Evolutionary conservation across 2,113 vertebrate genomes (phyloP).

Genomic region (Hucho hucho): DNA sequence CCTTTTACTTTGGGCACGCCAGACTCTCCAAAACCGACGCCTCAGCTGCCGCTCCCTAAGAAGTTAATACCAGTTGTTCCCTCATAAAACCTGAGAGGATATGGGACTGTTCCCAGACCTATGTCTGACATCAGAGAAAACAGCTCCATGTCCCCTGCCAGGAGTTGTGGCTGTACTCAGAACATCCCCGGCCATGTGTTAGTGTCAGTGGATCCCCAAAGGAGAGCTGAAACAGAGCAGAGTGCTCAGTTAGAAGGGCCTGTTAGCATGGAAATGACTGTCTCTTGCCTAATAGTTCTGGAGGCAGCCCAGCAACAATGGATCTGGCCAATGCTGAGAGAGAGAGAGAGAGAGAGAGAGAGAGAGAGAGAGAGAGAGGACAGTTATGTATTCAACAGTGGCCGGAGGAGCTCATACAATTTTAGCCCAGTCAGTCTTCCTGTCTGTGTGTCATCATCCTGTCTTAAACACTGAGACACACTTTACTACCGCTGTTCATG

Average conservation of each 20-base stretch:
- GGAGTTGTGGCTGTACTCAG: neutral
- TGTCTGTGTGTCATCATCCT: conserved; percentile 22
- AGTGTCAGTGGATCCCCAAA: neutral
- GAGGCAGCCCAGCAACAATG: conserved; percentile 13
- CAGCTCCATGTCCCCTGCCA: neutral
- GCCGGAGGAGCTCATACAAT: conserved; percentile 22
- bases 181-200: neutral
- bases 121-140: neutral
- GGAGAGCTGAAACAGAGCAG: neutral
- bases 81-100: neutral
- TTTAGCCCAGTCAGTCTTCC: conserved; percentile 25
- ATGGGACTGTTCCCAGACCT: neutral
- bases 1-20: too few relatives aligned
- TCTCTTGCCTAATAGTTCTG: neutral
- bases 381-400: conserved; percentile 31
- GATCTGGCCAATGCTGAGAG: conserved; percentile 20
- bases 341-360: conserved; percentile 2
- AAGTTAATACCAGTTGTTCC: neutral
- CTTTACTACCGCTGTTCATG: neutral
- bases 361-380: conserved; percentile 17
- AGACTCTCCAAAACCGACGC: too few relatives aligned
- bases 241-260: neutral
- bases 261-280: conserved; percentile 11
- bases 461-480: conserved; percentile 12
- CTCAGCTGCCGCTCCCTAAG: too few relatives aligned